A percentile compares a stretch with the other conserved stretches of the same genome.
Evolutionary conservation across 2,113 vertebrate species (phyloP).

Genomic region (Bettongia penicillata): DNA sequence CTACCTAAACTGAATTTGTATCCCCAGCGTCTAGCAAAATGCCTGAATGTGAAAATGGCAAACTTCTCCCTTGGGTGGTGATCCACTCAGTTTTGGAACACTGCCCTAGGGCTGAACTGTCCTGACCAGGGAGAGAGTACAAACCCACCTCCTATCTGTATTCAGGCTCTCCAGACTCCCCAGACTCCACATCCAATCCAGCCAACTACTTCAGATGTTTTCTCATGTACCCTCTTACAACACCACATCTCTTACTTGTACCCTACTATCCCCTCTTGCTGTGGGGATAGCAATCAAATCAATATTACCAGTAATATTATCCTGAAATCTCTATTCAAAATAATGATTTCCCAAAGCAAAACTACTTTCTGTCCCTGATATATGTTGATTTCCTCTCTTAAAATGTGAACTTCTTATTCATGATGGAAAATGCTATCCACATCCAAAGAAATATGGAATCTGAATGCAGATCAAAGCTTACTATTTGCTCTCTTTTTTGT

Average conservation of each 20-base stretch:
- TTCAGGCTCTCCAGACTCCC: background rate
- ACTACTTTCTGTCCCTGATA: background rate
- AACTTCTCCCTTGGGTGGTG: background rate
- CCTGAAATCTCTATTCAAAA: background rate
- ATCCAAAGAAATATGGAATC: no score
- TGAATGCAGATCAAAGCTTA: no score
- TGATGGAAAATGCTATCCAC: no score
- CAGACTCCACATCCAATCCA: background rate
- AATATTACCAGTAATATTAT: background rate
- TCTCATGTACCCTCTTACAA: background rate
- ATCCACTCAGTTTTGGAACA: background rate
- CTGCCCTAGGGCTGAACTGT: background rate
- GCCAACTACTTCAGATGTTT: background rate
- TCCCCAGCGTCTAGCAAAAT: background rate
- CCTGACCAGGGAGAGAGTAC: background rate
- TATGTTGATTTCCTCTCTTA: background rate
- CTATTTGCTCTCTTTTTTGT: no score
- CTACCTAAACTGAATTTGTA: background rate
- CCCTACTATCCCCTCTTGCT: background rate
- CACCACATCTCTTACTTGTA: background rate
- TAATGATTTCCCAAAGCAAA: background rate
- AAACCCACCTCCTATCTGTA: background rate
- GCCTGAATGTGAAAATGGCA: constrained; percentile 2
- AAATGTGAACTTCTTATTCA: background rate
- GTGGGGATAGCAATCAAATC: background rate